Evolutionary conservation across 1,140 invertebrate genomes (phyloP).

Genomic region (Bombyx mandarina): DNA sequence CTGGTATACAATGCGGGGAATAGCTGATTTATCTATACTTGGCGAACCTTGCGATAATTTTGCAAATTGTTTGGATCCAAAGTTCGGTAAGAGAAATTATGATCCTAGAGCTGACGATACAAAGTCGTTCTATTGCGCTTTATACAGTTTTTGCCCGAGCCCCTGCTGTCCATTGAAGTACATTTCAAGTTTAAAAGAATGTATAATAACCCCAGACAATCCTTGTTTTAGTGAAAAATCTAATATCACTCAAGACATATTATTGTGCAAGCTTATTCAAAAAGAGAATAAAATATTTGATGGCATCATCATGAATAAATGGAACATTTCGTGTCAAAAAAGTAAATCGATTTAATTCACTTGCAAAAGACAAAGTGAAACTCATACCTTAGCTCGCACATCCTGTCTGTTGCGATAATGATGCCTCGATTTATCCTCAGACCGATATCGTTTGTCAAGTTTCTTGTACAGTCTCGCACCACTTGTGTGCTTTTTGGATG

Average conservation of each 20-base stretch:
- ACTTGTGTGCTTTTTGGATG: conserved; percentile 52
- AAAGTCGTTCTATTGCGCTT: conserved; percentile 72
- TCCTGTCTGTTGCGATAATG: conserved; percentile 78
- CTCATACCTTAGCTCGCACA: conserved; percentile 77
- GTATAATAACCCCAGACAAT: conserved; percentile 14
- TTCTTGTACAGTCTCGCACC: conserved; percentile 82
- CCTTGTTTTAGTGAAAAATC: conserved; percentile 22
- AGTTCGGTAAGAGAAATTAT: conserved; percentile 51
- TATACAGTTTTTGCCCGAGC: conserved; percentile 78
- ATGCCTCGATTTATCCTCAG: conserved; percentile 81
- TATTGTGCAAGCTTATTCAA: conserved; percentile 57
- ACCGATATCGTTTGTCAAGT: conserved; percentile 84
- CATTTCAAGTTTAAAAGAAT: conserved; percentile 29
- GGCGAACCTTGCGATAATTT: conserved; percentile 75
- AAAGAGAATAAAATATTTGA: conserved; percentile 69
- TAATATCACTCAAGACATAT: neutral
- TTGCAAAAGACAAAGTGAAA: too few species aligned
- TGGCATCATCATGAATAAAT: conserved; percentile 67
- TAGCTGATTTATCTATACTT: conserved; percentile 64
- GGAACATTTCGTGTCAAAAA: conserved; percentile 73
- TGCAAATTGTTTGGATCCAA: conserved; percentile 69
- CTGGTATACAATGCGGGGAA: conserved; percentile 73
- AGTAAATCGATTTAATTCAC: conserved; percentile 50
- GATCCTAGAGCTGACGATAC: conserved; percentile 73
- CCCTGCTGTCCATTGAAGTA: conserved; percentile 73